Percentiles rank a stretch among this genome's conserved stretches.
Evolutionary conservation across 1,140 invertebrate genomes (phyloP).

Genomic region (Plectrocnemia conspersa): DNA sequence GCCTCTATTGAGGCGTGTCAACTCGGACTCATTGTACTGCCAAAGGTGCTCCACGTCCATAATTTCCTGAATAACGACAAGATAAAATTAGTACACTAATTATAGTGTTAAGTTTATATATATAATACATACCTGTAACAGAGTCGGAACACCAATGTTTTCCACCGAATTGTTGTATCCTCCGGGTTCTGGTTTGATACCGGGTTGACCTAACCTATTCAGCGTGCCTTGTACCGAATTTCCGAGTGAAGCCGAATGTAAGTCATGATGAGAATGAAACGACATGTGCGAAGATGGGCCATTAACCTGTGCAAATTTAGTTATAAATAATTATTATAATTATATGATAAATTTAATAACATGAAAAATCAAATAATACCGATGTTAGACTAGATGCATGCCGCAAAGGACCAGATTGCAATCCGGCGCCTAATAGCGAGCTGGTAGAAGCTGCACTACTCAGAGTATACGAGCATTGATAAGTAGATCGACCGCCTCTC

Average conservation of each 20-base stretch:
- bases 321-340: conserved; percentile 1
- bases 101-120: conserved; percentile 2
- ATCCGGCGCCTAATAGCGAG: conserved; percentile 46
- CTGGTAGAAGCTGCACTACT: conserved; percentile 61
- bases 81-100: conserved; percentile 4
- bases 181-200: conserved; percentile 31
- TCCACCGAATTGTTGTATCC: conserved; percentile 34
- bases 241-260: conserved; percentile 27
- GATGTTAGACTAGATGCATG: conserved; percentile 49
- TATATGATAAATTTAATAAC: conserved; percentile 3
- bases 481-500: conserved; percentile 89
- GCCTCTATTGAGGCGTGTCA: conserved; percentile 56
- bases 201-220: conserved; percentile 3
- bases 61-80: conserved; percentile 67
- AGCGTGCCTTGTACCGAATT: conserved; percentile 3
- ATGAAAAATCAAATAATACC: conserved; percentile 35
- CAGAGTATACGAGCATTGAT: conserved; percentile 86
- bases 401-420: conserved; percentile 42
- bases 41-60: conserved; percentile 92
- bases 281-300: conserved; percentile 46
- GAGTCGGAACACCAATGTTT: conserved; percentile 47
- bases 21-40: conserved; percentile 77
- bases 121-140: conserved; percentile 50
- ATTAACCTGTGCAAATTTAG: conserved; percentile 42
- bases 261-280: conserved; percentile 30